Evolutionary conservation across 30 jellyfish, hydroid and myxozoan genomes (phyloP).

Genomic region (Catostylus mosaicus): DNA sequence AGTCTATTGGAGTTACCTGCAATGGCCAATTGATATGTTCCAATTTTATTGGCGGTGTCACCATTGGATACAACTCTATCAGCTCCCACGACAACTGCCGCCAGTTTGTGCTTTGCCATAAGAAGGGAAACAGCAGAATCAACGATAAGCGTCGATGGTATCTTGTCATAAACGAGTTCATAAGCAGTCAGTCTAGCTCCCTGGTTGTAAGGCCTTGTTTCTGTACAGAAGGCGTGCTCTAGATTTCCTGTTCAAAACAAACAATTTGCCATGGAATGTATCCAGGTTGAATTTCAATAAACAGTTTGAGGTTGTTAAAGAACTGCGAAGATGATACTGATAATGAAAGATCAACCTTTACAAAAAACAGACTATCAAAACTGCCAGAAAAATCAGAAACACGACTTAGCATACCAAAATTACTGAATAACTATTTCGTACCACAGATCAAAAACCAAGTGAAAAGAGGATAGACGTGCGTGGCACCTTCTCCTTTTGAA

Average conservation of each 20-base stretch:
- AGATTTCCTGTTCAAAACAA: conserved; percentile 24
- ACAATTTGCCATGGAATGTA: no score
- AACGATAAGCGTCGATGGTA: conserved; percentile 85
- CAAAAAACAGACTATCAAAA: no score
- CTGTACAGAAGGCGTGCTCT: conserved; percentile 90
- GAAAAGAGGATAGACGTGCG: no score
- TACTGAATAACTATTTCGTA: no score
- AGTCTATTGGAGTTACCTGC: conserved; percentile 33
- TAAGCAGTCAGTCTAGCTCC: conserved; percentile 97
- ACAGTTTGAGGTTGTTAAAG: no score
- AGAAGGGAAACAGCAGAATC: conserved; percentile 94
- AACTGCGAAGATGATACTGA: no score
- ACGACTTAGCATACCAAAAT: no score
- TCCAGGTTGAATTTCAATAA: no score
- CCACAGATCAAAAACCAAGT: no score
- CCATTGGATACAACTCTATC: conserved; percentile 97
- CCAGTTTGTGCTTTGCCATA: conserved; percentile 64
- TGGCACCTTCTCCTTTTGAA: no score
- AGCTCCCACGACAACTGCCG: conserved; percentile 96
- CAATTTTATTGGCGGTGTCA: conserved; percentile 96
- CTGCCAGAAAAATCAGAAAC: no score
- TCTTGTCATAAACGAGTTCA: conserved; percentile 82
- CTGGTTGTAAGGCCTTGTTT: conserved; percentile 95
- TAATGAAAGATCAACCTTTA: no score
- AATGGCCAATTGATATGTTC: conserved; percentile 92